Base-by-base conservation (phyloP, 2,797 vertebrate species). In the Odontamblyopus rebecca region DNA sequence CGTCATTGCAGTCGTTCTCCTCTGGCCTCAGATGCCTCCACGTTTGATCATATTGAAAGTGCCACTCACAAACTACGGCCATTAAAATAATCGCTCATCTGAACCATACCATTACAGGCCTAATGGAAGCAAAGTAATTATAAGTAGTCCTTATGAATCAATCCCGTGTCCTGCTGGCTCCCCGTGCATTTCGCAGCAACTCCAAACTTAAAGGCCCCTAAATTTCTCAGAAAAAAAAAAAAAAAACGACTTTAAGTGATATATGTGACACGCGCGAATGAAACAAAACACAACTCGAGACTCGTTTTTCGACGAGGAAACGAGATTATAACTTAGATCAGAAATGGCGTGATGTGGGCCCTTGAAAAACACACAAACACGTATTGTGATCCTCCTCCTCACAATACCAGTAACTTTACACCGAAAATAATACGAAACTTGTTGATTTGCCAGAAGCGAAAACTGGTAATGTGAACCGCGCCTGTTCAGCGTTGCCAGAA, bases 31-130 rank as follows among this genome's bases (percentile, higher is more conserved):
- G 30, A 32, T 61, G 48, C 64, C 48, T 30, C 15, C 5, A 32
- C 44, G 6, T 53, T 30, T 18, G 4, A 12, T 4, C 32, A n/a
- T 32, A 57, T 32, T 56, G 51, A 68, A 68, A 35, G 51, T n/a
- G 50, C n/a, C 53, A 12, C 51, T 41, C 53, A 23, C 48, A 54
- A 54, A 57, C 29, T 67, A 16, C 26, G 19, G 57, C 60, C 41
- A 70, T 48, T 30, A 72, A 56, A 68, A 68, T 26, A 69, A 69
- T 38, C 18, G 65, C 65, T 69, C 18, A 23, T 69, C 74, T 73
- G 50, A 48, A 70, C 59, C 18, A 41, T 71, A n/a, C 59, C 61
- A 67, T 12, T 64, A 19, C 48, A 57, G 27, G 35, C 50, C 56
- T 72, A 50, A 63, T 54, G 27, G 56, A 67, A 44, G 57, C 54